Conservation (phyloP, 2,888 invertebrate genomes). For the Cantharis flavilabris region DNA sequence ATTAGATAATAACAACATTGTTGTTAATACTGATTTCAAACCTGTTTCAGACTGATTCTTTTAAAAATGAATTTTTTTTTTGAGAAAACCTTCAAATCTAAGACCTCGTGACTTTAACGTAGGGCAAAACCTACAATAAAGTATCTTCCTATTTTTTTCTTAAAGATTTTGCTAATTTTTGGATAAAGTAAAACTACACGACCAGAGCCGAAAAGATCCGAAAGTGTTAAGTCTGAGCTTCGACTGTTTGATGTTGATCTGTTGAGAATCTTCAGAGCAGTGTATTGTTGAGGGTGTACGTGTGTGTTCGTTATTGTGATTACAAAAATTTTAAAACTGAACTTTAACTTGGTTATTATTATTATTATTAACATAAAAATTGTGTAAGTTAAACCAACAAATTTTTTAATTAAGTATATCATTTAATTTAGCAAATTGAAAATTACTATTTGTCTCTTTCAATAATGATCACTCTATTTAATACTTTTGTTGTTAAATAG, state of each 20-base stretch:
- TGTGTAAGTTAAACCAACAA: not conserved
- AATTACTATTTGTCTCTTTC: not conserved
- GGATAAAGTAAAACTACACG: not conserved
- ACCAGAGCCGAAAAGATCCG: conserved; percentile 4
- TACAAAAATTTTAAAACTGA: not conserved
- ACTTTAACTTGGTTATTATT: not conserved
- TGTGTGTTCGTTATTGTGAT: conserved; percentile 14
- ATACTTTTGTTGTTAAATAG: not conserved
- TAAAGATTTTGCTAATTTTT: not conserved
- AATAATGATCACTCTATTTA: not conserved
- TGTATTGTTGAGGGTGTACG: conserved; percentile 11
- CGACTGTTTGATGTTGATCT: conserved; percentile 24
- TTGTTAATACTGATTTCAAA: not conserved
- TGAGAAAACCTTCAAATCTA: not conserved
- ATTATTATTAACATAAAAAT: not conserved
- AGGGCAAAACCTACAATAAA: not conserved
- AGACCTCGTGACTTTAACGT: not conserved
- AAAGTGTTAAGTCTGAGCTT: conserved; percentile 19
- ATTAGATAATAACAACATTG: not conserved
- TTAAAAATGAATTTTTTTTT: not conserved
- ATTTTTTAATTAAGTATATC: not conserved
- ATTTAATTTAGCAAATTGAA: not conserved
- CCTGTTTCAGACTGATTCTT: not conserved
- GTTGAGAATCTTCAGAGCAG: conserved; percentile 21
- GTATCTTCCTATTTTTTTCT: not conserved